A percentile compares a stretch with the other conserved stretches of the same genome.
Conservation (phyloP, 2,888 invertebrate species). For the Aporophyla lueneburgensis region DNA sequence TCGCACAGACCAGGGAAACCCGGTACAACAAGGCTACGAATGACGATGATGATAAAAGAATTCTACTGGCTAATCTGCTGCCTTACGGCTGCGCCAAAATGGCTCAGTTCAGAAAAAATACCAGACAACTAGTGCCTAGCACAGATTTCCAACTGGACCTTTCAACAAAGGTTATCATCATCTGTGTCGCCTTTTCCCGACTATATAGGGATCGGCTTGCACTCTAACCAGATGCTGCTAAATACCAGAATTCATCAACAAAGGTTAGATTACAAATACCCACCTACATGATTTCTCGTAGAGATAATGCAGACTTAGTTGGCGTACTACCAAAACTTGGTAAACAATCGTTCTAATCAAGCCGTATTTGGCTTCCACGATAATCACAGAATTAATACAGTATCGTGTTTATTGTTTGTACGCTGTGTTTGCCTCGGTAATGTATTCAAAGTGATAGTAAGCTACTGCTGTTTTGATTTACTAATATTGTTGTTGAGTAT, state of each 20-base stretch:
- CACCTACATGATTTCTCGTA: background rate
- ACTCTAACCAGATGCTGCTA: too few species aligned
- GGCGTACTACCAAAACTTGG: constrained; percentile 31
- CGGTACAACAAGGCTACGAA: background rate
- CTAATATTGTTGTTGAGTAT: background rate
- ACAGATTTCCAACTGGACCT: too few species aligned
- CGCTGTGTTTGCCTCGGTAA: background rate
- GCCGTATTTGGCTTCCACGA: constrained; percentile 20
- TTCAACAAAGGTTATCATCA: too few species aligned
- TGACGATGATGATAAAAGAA: background rate
- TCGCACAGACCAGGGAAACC: too few species aligned
- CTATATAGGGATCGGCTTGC: too few species aligned
- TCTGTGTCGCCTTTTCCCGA: too few species aligned
- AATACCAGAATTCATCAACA: background rate
- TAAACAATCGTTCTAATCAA: constrained; percentile 46
- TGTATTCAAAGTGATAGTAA: constrained; percentile 12
- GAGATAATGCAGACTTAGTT: constrained; percentile 20
- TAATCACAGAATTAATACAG: constrained; percentile 44
- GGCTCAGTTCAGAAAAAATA: too few species aligned
- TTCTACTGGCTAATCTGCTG: background rate
- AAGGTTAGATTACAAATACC: background rate
- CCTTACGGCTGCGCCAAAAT: too few species aligned
- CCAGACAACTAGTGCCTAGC: too few species aligned
- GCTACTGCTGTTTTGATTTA: constrained; percentile 1
- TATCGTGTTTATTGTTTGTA: constrained; percentile 33